Conservation (phyloP, 1,140 invertebrate genomes). For the Sweltsa coloradensis region DNA sequence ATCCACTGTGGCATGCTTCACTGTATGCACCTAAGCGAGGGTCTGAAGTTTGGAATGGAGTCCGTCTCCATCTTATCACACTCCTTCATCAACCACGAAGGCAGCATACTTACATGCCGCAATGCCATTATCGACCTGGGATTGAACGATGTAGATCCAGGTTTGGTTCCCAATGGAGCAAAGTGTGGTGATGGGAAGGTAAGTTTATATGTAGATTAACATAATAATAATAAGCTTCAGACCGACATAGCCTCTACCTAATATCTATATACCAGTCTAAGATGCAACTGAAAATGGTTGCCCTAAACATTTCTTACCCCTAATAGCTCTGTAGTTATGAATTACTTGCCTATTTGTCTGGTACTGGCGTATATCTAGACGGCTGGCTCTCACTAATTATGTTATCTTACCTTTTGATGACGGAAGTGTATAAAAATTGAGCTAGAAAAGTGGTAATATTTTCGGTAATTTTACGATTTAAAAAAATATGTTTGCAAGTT, state of each 20-base stretch:
- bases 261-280: too few species aligned
- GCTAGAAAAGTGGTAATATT: too few species aligned
- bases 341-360: too few species aligned
- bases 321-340: too few species aligned
- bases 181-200: slow-evolving; percentile 85
- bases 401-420: too few species aligned
- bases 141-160: slow-evolving; percentile 85
- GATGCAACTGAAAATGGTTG: slow-evolving; percentile 8
- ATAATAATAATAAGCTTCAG: too few species aligned
- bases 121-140: slow-evolving; percentile 85
- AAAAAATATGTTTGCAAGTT: too few species aligned
- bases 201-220: slow-evolving; percentile 24
- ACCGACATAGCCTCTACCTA: too few species aligned
- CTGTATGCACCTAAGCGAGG: slow-evolving; percentile 85
- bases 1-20: slow-evolving; percentile 87
- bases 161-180: slow-evolving; percentile 88
- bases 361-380: too few species aligned
- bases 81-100: slow-evolving; percentile 63
- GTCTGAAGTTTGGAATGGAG: slow-evolving; percentile 94
- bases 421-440: too few species aligned
- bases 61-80: slow-evolving; percentile 69
- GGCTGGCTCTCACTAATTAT: too few species aligned
- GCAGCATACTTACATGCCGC: slow-evolving; percentile 67
- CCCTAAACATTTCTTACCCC: slow-evolving; percentile 23
- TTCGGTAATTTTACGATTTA: too few species aligned